These are phyloP conservation scores for Amblyjoppa fuscipennis DNA, from an alignment of 2,888 invertebrate species.

Conservation along the genomic window DNA sequence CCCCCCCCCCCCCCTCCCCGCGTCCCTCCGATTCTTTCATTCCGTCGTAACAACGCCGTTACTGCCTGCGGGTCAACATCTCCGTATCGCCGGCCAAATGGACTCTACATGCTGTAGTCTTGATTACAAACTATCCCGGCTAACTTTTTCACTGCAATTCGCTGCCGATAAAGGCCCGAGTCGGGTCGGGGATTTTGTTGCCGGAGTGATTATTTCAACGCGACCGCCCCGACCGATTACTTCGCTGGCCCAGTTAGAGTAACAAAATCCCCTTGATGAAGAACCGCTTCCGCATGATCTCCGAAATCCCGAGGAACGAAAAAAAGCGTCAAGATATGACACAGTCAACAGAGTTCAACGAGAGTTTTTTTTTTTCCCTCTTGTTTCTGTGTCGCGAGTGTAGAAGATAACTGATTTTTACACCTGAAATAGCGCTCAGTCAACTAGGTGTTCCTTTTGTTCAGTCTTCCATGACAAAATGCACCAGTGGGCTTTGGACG, in stretches of 20 bases:
- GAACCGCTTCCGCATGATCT: background rate
- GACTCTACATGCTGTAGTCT: slow-evolving; percentile 36
- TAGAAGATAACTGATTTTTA: slow-evolving; percentile 6
- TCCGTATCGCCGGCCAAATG: slow-evolving; percentile 40
- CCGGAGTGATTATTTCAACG: background rate
- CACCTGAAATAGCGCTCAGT: slow-evolving; percentile 26
- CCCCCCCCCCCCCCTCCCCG: background rate
- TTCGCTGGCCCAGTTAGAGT: background rate
- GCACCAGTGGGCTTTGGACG: slow-evolving; percentile 41
- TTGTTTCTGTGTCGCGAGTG: background rate
- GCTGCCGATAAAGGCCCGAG: background rate
- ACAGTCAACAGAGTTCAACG: background rate
- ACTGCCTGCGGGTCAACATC: slow-evolving; percentile 7
- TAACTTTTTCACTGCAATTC: slow-evolving; percentile 1
- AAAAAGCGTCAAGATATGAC: background rate
- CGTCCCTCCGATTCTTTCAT: slow-evolving; percentile 1
- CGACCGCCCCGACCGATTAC: background rate
- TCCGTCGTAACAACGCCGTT: slow-evolving; percentile 29
- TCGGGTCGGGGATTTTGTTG: background rate
- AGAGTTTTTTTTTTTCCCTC: background rate
- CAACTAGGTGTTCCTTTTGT: slow-evolving; percentile 26
- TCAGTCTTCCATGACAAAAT: slow-evolving; percentile 47
- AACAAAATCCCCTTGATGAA: background rate
- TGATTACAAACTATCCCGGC: slow-evolving; percentile 2
- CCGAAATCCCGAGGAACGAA: background rate